These are phyloP conservation scores for Malurus alboscapulatus DNA, from an alignment of 2,113 vertebrate genomes.

Conservation along the genomic window DNA sequence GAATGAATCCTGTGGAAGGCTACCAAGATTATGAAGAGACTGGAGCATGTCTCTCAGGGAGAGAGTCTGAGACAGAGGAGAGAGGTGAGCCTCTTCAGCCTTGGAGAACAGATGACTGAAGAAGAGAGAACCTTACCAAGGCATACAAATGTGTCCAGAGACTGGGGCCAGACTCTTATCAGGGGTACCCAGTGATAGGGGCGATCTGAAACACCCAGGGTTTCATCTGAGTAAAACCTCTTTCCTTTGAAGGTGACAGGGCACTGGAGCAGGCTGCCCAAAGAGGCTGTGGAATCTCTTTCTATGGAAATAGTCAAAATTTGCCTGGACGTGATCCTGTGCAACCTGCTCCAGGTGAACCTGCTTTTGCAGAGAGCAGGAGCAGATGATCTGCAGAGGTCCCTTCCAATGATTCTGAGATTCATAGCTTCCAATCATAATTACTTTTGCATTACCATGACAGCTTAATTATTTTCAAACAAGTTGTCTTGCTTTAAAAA, in stretches of 20 bases:
- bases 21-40: too few relatives aligned
- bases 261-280: neutral
- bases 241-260: neutral
- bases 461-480: neutral
- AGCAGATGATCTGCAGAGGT: neutral
- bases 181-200: neutral
- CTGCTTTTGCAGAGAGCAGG: neutral
- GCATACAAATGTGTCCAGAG: neutral
- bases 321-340: neutral
- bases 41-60: too few relatives aligned
- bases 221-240: neutral
- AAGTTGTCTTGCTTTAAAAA: neutral
- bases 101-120: neutral
- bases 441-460: neutral
- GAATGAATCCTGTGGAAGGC: neutral
- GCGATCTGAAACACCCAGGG: fast-evolving
- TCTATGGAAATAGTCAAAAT: neutral
- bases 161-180: neutral
- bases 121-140: neutral
- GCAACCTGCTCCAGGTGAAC: neutral
- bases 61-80: neutral
- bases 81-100: neutral
- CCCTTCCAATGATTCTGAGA: neutral
- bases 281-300: neutral
- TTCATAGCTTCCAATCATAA: neutral